Percentiles rank a stretch among this genome's conserved stretches.
phyloP scores from a whole-genome alignment of 2,113 vertebrate species.

The Hepsetus odoe region DNA sequence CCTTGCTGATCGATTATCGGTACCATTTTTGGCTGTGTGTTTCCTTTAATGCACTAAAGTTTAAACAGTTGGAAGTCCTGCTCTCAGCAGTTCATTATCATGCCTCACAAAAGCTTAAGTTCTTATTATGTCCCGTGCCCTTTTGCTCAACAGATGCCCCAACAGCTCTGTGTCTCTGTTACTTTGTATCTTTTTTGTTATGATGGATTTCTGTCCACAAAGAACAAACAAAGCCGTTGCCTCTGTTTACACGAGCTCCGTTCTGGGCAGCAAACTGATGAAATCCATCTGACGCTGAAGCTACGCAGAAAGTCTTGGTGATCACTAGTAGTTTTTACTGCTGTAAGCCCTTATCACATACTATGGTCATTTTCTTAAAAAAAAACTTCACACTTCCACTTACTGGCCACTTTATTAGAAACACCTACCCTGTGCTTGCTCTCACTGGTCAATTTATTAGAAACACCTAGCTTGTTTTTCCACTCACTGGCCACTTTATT shows the following conservation, averaged over 20 bases:
- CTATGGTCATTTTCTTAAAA: too few relatives aligned
- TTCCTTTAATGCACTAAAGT: background rate
- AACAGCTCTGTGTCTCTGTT: background rate
- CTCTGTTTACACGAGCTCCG: background rate
- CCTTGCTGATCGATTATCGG: too few relatives aligned
- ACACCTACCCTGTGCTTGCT: too few relatives aligned
- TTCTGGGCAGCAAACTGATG: background rate
- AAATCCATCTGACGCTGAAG: conserved; percentile 1
- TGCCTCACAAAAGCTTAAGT: background rate
- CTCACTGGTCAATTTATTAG: too few relatives aligned
- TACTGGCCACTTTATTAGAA: too few relatives aligned
- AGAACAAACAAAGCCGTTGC: background rate
- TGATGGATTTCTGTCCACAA: conserved; percentile 2
- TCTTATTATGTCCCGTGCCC: background rate
- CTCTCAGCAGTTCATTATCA: background rate
- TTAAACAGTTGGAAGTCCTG: background rate
- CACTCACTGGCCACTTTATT: too few relatives aligned
- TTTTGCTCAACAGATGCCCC: background rate
- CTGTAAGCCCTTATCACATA: too few relatives aligned
- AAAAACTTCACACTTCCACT: too few relatives aligned
- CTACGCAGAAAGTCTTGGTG: background rate
- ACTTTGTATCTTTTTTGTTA: background rate
- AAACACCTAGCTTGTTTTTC: too few relatives aligned
- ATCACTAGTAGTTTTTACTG: too few relatives aligned
- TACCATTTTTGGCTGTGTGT: too few relatives aligned